A percentile compares a stretch with the other conserved stretches of the same genome.
These are phyloP conservation scores for Regulus satrapa DNA, from an alignment of 2,113 vertebrate species.

Conservation along the genomic window DNA sequence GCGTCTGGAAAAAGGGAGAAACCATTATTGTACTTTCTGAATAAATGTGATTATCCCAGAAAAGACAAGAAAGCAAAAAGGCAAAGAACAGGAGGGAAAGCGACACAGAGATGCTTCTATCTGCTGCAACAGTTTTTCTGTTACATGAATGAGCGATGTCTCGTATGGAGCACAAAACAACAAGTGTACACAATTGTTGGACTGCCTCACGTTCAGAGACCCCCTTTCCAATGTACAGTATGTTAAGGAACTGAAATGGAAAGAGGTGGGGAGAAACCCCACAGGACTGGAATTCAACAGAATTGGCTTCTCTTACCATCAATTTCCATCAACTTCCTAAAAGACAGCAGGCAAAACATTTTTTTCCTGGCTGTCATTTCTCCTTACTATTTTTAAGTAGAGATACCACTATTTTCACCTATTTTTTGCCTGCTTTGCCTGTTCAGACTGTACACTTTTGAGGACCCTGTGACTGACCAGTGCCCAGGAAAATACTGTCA, in stretches of 20 bases:
- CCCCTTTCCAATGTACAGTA: background rate
- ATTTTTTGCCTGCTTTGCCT: background rate
- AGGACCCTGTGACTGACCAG: background rate
- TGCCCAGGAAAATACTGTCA: background rate
- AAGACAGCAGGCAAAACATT: background rate
- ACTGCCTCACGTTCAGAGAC: background rate
- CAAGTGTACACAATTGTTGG: background rate
- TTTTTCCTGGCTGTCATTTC: background rate
- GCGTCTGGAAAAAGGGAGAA: slow-evolving; percentile 65
- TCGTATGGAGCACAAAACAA: slow-evolving; percentile 8
- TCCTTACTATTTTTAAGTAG: background rate
- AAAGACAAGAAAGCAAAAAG: slow-evolving; percentile 30
- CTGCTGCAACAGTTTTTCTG: background rate
- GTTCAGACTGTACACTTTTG: background rate
- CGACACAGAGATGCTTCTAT: slow-evolving; percentile 36
- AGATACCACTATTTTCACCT: background rate
- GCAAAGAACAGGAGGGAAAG: slow-evolving; percentile 6
- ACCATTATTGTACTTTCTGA: background rate
- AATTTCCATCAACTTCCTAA: background rate
- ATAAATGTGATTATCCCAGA: background rate
- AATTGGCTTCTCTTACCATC: background rate
- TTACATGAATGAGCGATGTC: background rate
- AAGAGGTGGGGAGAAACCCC: background rate
- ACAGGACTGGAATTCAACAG: background rate
- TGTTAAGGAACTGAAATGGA: background rate